Evolutionary conservation across 2,113 vertebrate genomes (phyloP), one percentile per base, ranked within the genome.

Genomic region (Oostethus manadensis): DNA sequence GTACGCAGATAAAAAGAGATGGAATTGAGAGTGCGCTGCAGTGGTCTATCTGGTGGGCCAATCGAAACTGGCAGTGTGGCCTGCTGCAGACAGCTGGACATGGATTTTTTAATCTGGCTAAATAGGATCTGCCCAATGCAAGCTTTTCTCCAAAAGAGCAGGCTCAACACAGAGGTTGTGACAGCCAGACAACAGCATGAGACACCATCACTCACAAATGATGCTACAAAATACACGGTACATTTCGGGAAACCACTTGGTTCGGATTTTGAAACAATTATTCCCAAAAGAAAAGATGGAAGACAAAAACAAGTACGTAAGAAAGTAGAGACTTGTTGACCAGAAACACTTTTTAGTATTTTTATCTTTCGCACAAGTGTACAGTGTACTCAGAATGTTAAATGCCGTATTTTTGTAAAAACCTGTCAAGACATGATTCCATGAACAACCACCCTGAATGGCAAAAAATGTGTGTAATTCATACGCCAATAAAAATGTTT

Each of bases 91-190:
- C 78, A 85, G 79, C 78, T 80, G 81, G 84, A 87, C 78, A 26
- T 77, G 74, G 71, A 68, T 67, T 72, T 79, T 83, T 81, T 81
- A 83, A 86, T 86, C 82, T 83, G 55, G 73, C 73, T 77, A 84
- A 87, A 86, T 80, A 76, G 81, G 77, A 76, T 86, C 71, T 86
- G 75, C 77, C 78, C 69, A 74, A 20, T 61, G 66, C 38, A 71
- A 65, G 63, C 64, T 74, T 78, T 75, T 74, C 78, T 73, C 66
- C 61, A 21, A 17, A 73, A 72, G 70, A 76, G 72, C 76, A 81
- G 74, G 66, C 59, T 63, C 22, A 55, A 58, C 65, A 21, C 59
- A 33, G 61, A 29, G 58, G 68, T 73, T 79, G 77, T 78, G 71
- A 83, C 86, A 82, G 68, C 75, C 70, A 80, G 77, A 75, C 74